Evolutionary conservation across 2,888 invertebrate genomes (phyloP).

Genomic region (Volucella bombylans): DNA sequence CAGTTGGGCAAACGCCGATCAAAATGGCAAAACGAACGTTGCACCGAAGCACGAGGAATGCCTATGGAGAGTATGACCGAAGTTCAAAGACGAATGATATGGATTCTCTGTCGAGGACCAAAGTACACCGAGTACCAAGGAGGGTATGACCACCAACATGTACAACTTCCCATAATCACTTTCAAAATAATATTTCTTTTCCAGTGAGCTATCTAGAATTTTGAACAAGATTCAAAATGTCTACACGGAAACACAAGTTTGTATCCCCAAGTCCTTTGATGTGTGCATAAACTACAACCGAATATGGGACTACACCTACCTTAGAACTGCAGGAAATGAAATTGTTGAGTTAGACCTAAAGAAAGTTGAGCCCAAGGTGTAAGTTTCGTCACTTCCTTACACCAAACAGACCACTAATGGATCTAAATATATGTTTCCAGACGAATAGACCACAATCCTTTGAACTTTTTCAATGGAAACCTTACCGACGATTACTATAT

Average conservation of each 20-base stretch:
- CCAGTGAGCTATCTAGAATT: conserved; percentile 83
- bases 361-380: conserved; percentile 74
- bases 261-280: conserved; percentile 81
- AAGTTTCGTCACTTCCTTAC: neutral
- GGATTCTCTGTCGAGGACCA: conserved; percentile 86
- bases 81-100: conserved; percentile 83
- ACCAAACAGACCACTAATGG: neutral
- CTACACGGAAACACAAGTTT: conserved; percentile 85
- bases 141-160: conserved; percentile 76
- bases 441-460: conserved; percentile 58
- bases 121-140: conserved; percentile 84
- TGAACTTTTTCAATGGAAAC: conserved; percentile 72
- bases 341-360: conserved; percentile 69
- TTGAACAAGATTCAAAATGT: conserved; percentile 84
- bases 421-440: conserved; percentile 28
- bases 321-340: conserved; percentile 65
- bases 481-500: conserved; percentile 74
- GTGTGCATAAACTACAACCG: conserved; percentile 78
- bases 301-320: conserved; percentile 76
- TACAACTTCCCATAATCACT: neutral
- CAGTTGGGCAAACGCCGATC: conserved; percentile 77
- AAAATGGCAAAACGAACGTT: conserved; percentile 80
- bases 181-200: conserved; percentile 68
- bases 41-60: conserved; percentile 74
- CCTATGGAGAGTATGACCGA: conserved; percentile 73